Base-by-base conservation (phyloP, 2,113 vertebrate species). In the Rhinogobius similis region DNA sequence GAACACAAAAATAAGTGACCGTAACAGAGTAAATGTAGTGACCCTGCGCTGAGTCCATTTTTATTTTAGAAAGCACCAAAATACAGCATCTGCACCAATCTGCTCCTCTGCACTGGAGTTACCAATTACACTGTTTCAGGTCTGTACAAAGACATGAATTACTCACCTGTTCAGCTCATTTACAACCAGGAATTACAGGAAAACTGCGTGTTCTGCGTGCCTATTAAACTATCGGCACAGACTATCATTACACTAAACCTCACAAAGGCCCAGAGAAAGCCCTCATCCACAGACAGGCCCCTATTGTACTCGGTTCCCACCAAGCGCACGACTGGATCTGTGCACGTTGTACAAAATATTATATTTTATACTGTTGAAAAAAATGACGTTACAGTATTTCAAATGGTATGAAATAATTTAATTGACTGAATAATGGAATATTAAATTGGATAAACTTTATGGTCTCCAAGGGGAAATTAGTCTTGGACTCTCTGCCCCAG, bases 131-230 rank as follows among this genome's bases (percentile, higher is more conserved):
- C 23, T 67, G 53, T n/a, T 21, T 52, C 24, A 64, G 29, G 2
- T 68, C 43, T 62, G 66, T 32, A 67, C 67, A 80, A 65, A 78
- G 55, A 75, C 63, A 75, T 64, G 64, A 67, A 85, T 85, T 62
- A 76, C 67, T 72, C 65, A 65, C 43, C 9, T 62, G 63, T 38
- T 75, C 68, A 59, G 44, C 53, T 74, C 56, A 73, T 32, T 82
- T 13, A 72, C 66, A 52, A 73, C 41, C n/a, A 66, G 53, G 72
- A 83, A 82, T 78, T 67, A 81, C 43, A 82, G 68, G 76, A 76
- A 75, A 48, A 83, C n/a, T 75, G 44, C 18, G 20, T 44, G 63
- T 26, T 63, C 43, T 75, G 67, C 52, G 53, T 67, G 10, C 27
- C 74, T 43, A 73, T 75, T 77, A 82, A 78, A 59, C n/a, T 64